phyloP scores from a whole-genome alignment of 1,140 invertebrate genomes.

The Brachionus manjavacas region DNA sequence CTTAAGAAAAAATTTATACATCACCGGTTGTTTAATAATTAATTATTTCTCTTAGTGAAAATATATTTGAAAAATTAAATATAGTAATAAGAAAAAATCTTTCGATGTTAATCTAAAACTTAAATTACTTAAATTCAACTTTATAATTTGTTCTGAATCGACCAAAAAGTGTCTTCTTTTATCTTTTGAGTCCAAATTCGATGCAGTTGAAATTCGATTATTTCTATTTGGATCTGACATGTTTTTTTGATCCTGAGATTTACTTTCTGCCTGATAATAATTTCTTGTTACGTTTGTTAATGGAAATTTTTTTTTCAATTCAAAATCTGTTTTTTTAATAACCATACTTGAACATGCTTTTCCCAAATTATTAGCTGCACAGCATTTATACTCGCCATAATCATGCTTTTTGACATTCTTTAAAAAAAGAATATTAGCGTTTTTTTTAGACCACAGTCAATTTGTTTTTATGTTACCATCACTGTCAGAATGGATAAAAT shows the following conservation, averaged over 20 bases:
- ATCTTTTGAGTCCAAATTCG: not conserved
- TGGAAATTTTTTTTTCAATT: not conserved
- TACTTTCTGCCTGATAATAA: not conserved
- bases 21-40: not conserved
- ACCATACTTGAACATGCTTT: constrained; percentile 4
- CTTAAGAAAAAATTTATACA: not conserved
- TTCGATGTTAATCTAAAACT: not conserved
- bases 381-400: constrained; percentile 30
- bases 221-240: not conserved
- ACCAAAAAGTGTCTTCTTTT: constrained; percentile 9
- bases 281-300: no score
- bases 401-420: not conserved
- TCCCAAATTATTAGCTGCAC: not conserved
- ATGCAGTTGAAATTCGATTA: not conserved
- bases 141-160: not conserved
- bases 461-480: not conserved
- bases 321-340: not conserved
- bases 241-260: not conserved
- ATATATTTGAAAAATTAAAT: not conserved
- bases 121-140: not conserved
- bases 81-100: not conserved
- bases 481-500: not conserved
- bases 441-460: not conserved
- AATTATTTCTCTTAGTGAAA: not conserved
- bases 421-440: not conserved